Percentiles rank a stretch among this genome's conserved stretches.
phyloP scores from a whole-genome alignment of 2,797 vertebrate genomes.

The Lepilemur septentrionalis region DNA sequence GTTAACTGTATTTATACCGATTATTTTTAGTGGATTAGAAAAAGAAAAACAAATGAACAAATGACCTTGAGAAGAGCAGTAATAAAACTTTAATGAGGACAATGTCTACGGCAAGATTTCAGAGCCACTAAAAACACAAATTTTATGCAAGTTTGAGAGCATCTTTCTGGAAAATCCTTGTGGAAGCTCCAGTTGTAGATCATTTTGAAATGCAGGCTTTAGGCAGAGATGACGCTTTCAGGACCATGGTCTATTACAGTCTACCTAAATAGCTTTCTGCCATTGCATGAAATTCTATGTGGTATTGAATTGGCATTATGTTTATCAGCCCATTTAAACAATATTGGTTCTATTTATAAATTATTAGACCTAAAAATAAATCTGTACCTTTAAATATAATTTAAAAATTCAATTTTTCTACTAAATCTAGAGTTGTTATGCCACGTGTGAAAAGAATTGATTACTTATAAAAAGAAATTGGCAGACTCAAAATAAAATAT shows the following conservation, averaged over 20 bases:
- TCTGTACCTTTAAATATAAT: neutral
- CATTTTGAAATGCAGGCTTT: neutral
- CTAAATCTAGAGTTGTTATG: neutral
- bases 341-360: neutral
- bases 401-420: neutral
- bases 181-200: neutral
- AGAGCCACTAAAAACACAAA: slow-evolving; percentile 8
- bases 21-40: neutral
- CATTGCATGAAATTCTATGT: neutral
- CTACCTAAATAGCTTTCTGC: neutral
- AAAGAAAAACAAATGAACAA: neutral
- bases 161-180: slow-evolving; percentile 16
- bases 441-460: neutral
- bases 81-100: slow-evolving; percentile 30
- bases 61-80: slow-evolving; percentile 1
- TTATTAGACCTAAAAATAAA: neutral
- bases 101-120: slow-evolving; percentile 16
- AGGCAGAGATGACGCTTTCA: slow-evolving; percentile 44
- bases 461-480: slow-evolving; percentile 3
- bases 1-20: neutral
- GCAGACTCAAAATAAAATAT: neutral
- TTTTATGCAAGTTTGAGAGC: slow-evolving; percentile 17
- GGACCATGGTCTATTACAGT: neutral
- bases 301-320: neutral
- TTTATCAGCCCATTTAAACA: neutral